Evolutionary conservation across 1,140 invertebrate genomes (phyloP).

Genomic region (Drosophila nikananu): DNA sequence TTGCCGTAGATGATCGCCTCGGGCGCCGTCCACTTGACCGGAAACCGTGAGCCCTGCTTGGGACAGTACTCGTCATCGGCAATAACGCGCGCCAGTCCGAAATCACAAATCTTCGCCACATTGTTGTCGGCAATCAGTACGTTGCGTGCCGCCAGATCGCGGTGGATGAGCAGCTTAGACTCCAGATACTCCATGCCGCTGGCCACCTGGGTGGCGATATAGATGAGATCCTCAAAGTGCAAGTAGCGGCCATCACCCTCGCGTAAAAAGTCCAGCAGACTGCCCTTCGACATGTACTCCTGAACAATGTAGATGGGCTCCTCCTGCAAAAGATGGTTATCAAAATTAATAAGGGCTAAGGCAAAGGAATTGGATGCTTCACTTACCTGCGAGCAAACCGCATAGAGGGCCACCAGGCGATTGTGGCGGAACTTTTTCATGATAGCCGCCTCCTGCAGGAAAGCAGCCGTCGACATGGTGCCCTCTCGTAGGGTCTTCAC

Average conservation of each 20-base stretch:
- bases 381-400: conserved; percentile 92
- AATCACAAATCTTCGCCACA: conserved; percentile 97
- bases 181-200: conserved; percentile 98
- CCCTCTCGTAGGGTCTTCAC: conserved; percentile 98
- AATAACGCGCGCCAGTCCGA: conserved; percentile 97
- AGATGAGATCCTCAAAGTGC: conserved; percentile 95
- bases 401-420: conserved; percentile 96
- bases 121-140: conserved; percentile 98
- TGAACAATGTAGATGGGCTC: conserved; percentile 99
- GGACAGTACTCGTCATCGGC: conserved; percentile 99
- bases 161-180: conserved; percentile 94
- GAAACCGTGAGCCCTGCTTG: conserved; percentile 96
- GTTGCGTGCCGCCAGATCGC: conserved; percentile 95
- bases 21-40: conserved; percentile 98
- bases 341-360: background rate
- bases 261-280: conserved; percentile 94
- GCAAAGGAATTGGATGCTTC: background rate
- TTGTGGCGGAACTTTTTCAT: conserved; percentile 99
- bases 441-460: conserved; percentile 97
- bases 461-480: conserved; percentile 98
- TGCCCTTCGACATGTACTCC: conserved; percentile 98
- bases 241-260: conserved; percentile 94
- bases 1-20: conserved; percentile 97
- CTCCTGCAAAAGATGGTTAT: conserved; percentile 87
- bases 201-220: conserved; percentile 98